A percentile compares a stretch with the other conserved stretches of the same genome.
Evolutionary conservation across 2,888 invertebrate genomes (phyloP).

Genomic region (Aspidapion aeneum): DNA sequence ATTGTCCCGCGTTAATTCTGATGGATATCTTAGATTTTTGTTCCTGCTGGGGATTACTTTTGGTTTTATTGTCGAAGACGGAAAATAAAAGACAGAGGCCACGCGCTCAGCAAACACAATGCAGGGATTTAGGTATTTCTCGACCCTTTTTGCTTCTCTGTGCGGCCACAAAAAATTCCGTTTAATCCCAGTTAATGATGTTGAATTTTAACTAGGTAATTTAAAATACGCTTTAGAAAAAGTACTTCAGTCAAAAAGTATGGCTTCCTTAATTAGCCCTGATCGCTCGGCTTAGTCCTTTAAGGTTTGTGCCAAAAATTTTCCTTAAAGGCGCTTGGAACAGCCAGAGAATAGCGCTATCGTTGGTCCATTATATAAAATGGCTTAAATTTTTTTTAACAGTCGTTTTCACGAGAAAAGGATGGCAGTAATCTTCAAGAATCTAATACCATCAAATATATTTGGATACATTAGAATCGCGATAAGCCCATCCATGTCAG

Average conservation of each 20-base stretch:
- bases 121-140: not conserved
- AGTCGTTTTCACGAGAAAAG: too few relatives aligned
- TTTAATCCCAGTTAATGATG: not conserved
- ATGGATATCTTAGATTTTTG: conserved; percentile 16
- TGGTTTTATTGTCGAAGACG: not conserved
- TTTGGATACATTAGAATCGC: too few relatives aligned
- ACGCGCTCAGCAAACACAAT: not conserved
- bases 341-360: too few relatives aligned
- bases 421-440: too few relatives aligned
- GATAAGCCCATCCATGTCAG: too few relatives aligned
- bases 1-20: conserved; percentile 32
- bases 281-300: not conserved
- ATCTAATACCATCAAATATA: too few relatives aligned
- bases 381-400: too few relatives aligned
- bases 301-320: not conserved
- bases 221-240: not conserved
- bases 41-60: conserved; percentile 3
- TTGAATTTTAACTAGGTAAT: not conserved
- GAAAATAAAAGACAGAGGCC: conserved; percentile 1
- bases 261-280: not conserved
- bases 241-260: not conserved
- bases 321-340: too few relatives aligned
- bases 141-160: not conserved
- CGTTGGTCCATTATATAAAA: too few relatives aligned
- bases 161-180: not conserved